phyloP scores from a whole-genome alignment of 2,113 vertebrate genomes.

The Petrocephalus microphthalmus region DNA sequence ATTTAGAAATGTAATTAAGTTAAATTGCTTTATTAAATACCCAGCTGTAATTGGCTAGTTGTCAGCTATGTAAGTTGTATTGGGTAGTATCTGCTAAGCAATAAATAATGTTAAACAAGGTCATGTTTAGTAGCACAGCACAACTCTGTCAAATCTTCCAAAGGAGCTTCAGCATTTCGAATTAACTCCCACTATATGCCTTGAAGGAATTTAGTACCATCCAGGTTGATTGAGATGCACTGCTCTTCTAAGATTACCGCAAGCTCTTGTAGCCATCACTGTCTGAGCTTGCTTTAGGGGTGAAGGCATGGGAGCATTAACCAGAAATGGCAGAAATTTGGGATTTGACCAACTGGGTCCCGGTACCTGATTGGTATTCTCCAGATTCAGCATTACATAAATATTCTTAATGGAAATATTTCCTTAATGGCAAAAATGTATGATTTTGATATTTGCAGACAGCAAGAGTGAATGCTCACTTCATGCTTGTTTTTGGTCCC shows the following conservation, averaged over 20 bases:
- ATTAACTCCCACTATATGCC: neutral
- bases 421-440: neutral
- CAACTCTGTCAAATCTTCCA: neutral
- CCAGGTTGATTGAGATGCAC: neutral
- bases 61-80: slow-evolving; percentile 1
- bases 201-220: slow-evolving; percentile 6
- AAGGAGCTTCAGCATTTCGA: neutral
- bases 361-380: neutral
- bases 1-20: neutral
- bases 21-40: neutral
- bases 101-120: neutral
- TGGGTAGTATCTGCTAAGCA: neutral
- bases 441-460: neutral
- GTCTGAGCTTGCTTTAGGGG: neutral
- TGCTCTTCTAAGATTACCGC: neutral
- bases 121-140: neutral
- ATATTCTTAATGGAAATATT: neutral
- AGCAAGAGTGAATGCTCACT: neutral
- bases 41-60: neutral
- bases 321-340: neutral
- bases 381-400: neutral
- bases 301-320: neutral
- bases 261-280: neutral
- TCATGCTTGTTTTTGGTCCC: neutral
- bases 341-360: neutral